phyloP scores from a whole-genome alignment of 1,140 invertebrate species.

The Drosophila quadrilineata region DNA sequence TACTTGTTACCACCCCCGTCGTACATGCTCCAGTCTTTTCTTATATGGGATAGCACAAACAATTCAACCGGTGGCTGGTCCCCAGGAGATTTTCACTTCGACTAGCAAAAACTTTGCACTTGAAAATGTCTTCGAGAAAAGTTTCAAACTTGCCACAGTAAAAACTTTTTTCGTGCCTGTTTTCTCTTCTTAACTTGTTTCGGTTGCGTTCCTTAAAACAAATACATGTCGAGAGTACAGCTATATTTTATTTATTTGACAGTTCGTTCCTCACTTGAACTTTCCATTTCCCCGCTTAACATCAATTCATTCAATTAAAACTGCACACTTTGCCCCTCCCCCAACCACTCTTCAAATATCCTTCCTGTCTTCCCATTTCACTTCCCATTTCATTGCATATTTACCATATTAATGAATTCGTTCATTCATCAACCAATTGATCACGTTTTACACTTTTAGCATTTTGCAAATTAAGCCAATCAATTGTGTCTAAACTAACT shows the following conservation, averaged over 20 bases:
- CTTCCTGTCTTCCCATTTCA: no score
- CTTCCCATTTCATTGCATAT: conserved; percentile 57
- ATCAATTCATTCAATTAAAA: conserved; percentile 58
- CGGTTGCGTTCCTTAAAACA: conserved; percentile 25
- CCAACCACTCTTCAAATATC: no score
- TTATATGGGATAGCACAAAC: conserved; percentile 2
- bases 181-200: not conserved
- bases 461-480: conserved; percentile 66
- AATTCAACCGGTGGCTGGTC: conserved; percentile 50
- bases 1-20: conserved; percentile 7
- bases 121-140: conserved; percentile 60
- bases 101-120: conserved; percentile 64
- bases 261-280: conserved; percentile 10
- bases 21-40: not conserved
- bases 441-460: conserved; percentile 42
- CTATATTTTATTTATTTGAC: conserved; percentile 49
- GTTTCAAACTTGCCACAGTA: conserved; percentile 51
- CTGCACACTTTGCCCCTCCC: conserved; percentile 10
- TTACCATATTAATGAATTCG: conserved; percentile 12
- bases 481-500: conserved; percentile 48
- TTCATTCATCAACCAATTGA: conserved; percentile 22
- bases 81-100: conserved; percentile 46
- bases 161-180: conserved; percentile 26
- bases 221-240: conserved; percentile 20
- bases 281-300: conserved; percentile 2